Evolutionary conservation across 2,113 vertebrate species (phyloP), one percentile per base, ranked within the genome.

Genomic region (Pterocles gutturalis): DNA sequence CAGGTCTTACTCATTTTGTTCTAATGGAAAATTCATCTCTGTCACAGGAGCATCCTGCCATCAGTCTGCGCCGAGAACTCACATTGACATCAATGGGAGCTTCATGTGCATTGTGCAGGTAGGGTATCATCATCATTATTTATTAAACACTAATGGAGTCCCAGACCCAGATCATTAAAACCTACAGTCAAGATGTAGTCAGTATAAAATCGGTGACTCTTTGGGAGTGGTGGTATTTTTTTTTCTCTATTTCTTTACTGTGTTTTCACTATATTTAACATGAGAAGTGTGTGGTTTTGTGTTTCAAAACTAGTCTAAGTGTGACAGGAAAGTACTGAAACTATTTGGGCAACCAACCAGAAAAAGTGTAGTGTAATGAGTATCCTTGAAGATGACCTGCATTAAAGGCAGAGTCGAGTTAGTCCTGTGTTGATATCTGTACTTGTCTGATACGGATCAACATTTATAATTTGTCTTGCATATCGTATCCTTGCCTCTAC

Each of bases 21-120:
- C 76, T 96, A 96, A 95, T 90, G 93, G 96, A 94, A 91, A 96
- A 96, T 95, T 92, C 67, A 83, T 96, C 93, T 96, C 92, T 94
- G 93, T 95, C 92, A 94, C 79, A 83, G 90, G 76, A 88, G 55
- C 29, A 90, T 88, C 90, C 92, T 94, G 76, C 85, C 79, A 83
- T 94, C 93, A 95, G 79, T 87, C 92, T 92, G 80, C 10, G 16
- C 69, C 2, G 3, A 84, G 94, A 91, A 41, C 80, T 97, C 45
- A 7, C 49, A 69, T 48, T 5, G 1, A 93, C 80, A 95, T 84
- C 92, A 95, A 67, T 64, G 69, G 61, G 53, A 84, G 83, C 67
- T 92, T 89, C 0, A 1, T 1, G 1, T 87, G 64, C 61, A 64
- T 71, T 87, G 83, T 95, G 69, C 77, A 97, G 86, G 91, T 92